Conservation (phyloP, 2,113 vertebrate genomes). For the Geococcyx californianus region DNA sequence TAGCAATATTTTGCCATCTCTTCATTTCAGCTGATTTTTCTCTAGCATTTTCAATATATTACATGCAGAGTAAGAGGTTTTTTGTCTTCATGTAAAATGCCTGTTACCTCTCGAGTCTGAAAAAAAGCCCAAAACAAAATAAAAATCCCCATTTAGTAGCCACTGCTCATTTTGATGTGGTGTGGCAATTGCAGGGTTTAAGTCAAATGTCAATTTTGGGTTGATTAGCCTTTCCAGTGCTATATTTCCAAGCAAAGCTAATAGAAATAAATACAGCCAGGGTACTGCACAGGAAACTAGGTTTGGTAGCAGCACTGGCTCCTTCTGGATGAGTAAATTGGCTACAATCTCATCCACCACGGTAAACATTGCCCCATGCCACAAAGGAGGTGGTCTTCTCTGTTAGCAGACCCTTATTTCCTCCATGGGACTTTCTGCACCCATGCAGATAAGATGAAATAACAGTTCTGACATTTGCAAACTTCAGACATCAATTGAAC, state of each 20-base stretch:
- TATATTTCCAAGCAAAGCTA: not conserved
- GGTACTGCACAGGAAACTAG: not conserved
- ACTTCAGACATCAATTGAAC: not conserved
- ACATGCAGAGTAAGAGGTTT: not conserved
- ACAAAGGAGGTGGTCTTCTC: not conserved
- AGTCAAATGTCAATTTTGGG: not conserved
- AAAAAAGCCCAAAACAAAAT: not conserved
- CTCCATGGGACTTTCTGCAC: not conserved
- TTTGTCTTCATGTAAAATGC: not conserved
- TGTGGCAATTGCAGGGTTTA: not conserved
- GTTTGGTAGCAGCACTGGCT: not conserved
- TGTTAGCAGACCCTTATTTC: not conserved
- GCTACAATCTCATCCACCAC: rapidly evolving
- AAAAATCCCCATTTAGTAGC: not conserved
- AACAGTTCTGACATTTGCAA: not conserved
- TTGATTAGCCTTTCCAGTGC: not conserved
- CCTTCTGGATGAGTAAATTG: not conserved
- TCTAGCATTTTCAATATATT: not conserved
- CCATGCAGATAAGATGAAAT: not conserved
- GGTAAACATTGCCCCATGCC: rapidly evolving
- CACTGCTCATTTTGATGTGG: not conserved
- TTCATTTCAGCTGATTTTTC: not conserved
- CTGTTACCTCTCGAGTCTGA: not conserved
- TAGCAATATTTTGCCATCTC: not conserved
- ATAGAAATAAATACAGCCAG: not conserved